Conservation (phyloP, 2,797 vertebrate species). For the Tinamus major region DNA sequence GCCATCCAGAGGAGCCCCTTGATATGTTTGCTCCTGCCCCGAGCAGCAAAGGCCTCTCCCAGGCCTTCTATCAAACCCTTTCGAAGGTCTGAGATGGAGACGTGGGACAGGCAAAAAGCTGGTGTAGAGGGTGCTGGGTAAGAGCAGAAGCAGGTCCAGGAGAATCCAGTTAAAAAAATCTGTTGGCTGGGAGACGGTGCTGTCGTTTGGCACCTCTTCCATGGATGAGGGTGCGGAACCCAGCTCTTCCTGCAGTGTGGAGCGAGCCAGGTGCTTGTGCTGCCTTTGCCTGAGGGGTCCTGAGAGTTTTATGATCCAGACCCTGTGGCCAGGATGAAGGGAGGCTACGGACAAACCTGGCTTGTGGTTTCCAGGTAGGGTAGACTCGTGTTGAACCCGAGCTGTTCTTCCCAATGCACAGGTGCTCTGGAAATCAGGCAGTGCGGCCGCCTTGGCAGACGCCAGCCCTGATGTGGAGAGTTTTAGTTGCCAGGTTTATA, state of each 20-base stretch:
- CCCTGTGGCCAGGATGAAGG: not conserved
- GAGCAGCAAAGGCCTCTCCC: too few species aligned
- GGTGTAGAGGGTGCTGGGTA: not conserved
- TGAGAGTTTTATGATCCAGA: too few species aligned
- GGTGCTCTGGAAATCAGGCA: not conserved
- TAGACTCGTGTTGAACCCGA: not conserved
- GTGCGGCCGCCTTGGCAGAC: fast-evolving
- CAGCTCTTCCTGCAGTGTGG: not conserved
- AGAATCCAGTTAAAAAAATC: not conserved
- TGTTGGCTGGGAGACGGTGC: not conserved
- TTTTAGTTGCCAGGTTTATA: too few species aligned
- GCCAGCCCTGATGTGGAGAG: too few species aligned
- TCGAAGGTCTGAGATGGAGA: too few species aligned
- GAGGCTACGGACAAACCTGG: not conserved
- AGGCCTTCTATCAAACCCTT: too few species aligned
- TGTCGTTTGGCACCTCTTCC: not conserved
- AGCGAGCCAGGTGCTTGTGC: too few species aligned
- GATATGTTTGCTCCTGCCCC: too few species aligned
- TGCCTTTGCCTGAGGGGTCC: too few species aligned
- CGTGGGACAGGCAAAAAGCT: too few species aligned
- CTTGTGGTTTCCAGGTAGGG: not conserved
- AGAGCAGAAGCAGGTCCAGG: not conserved
- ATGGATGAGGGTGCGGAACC: not conserved
- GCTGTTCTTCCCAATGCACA: not conserved
- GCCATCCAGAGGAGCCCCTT: too few species aligned